Evolutionary conservation across 2,797 vertebrate species (phyloP), one percentile per base, ranked within the genome.

Genomic region (Spea hammondii): DNA sequence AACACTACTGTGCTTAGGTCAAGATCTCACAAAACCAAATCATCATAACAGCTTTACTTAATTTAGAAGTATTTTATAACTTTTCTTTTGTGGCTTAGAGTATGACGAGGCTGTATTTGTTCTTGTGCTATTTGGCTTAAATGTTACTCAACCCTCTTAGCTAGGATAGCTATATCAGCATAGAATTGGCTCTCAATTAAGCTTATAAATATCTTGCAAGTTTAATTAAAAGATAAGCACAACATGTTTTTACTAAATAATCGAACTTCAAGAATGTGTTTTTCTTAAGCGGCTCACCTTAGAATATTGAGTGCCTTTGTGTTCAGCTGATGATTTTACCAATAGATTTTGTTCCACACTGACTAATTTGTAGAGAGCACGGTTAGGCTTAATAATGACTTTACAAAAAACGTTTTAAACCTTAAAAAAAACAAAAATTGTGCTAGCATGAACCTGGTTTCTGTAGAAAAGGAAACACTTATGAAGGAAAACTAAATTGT

Each of bases 11-110:
- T 86, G 80, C 55, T 14, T 87, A 88, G 91, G 93, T 91, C 89
- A 91, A 93, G 90, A 91, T 78, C 71, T 89, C 91, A 90, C 87
- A 92, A 88, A 84, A 90, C 91, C 88, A 59, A 14, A 68, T 59
- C 87, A 83, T 86, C 85, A 85, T 89, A 91, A 92, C 89, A 91
- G 88, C 86, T 88, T 88, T 88, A 91, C 89, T 92, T 91, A 91
- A 88, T 65, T 87, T 86, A 87, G 90, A 91, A 86, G 84, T 84
- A 84, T 87, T 89, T 84, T 84, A 77, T 82, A 51, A 53, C 71
- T 85, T 79, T 71, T 32, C 32, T 32, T 68, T 70, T 79, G 70
- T 75, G 77, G 60, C 8, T 48, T n/a, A 9, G 11, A 84, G 14
- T 32, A 71, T 77, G 51, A 12, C 4, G 4, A 0, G 0, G n/a